Conservation (phyloP, 2,113 vertebrate species). For the Plecturocebus donacophilus region DNA sequence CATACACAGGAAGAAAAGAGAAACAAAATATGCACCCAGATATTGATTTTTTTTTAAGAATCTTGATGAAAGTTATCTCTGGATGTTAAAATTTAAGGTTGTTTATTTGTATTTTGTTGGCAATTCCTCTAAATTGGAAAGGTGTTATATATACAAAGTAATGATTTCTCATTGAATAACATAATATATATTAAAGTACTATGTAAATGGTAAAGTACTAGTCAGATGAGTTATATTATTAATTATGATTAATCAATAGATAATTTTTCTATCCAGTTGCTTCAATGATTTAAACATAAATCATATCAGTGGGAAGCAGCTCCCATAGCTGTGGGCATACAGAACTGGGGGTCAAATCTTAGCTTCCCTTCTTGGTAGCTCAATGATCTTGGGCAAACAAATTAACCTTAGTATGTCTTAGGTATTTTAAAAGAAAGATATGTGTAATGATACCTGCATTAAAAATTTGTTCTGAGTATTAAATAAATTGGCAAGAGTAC, state of each 20-base stretch:
- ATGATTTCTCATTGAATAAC: conserved; percentile 6
- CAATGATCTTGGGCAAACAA: conserved; percentile 18
- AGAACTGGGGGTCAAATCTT: conserved; percentile 26
- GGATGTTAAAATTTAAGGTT: background rate
- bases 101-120: background rate
- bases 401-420: conserved; percentile 41
- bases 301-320: conserved; percentile 46
- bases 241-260: background rate
- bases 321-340: conserved; percentile 12
- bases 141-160: background rate
- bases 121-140: conserved; percentile 10
- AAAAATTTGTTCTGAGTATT: conserved; percentile 13
- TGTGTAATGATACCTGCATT: background rate
- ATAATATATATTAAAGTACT: background rate
- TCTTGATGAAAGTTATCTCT: background rate
- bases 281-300: conserved; percentile 63
- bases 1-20: background rate
- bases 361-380: background rate
- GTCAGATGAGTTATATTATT: conserved; percentile 53
- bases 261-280: conserved; percentile 54
- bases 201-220: background rate
- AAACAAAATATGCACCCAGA: background rate
- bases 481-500: conserved; percentile 25
- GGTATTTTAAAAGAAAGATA: conserved; percentile 31
- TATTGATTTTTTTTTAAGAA: background rate